Conservation (phyloP, 2,888 invertebrate species). For the Hymenopus coronatus region DNA sequence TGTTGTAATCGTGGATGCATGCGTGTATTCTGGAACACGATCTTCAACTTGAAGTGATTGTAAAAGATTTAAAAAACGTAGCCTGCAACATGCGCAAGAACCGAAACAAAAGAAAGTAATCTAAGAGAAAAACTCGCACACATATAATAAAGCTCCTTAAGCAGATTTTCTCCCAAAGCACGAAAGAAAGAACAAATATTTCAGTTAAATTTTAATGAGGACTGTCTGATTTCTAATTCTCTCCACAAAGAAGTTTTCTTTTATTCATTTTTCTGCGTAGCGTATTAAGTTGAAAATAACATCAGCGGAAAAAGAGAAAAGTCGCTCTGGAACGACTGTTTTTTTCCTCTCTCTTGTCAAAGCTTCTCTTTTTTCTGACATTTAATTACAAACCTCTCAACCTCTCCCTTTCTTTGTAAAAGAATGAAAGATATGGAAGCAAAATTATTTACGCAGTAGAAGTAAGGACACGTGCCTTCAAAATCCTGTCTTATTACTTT, state of each 20-base stretch:
- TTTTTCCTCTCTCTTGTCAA: background rate
- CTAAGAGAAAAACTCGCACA: background rate
- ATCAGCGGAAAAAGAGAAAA: background rate
- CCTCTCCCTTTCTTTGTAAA: background rate
- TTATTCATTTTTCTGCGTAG: background rate
- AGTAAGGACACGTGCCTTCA: background rate
- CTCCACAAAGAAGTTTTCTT: background rate
- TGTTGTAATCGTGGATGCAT: too few relatives aligned
- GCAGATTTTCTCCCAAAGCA: background rate
- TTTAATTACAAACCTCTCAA: background rate
- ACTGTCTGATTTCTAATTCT: slow-evolving; percentile 16
- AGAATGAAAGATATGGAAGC: background rate
- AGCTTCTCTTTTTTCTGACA: background rate
- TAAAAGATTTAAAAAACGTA: too few relatives aligned
- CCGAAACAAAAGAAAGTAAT: too few relatives aligned
- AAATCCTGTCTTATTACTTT: background rate
- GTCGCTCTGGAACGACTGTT: background rate
- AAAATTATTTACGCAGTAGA: background rate
- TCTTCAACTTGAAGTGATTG: too few relatives aligned
- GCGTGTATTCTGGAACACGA: too few relatives aligned
- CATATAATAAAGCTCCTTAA: background rate
- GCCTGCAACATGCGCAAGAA: too few relatives aligned
- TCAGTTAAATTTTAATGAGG: slow-evolving; percentile 30
- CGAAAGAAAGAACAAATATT: background rate
- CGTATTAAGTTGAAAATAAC: background rate